Evolutionary conservation across 2,888 invertebrate genomes (phyloP), one percentile per base, ranked within the genome.

Genomic region (Leistus spinibarbis): DNA sequence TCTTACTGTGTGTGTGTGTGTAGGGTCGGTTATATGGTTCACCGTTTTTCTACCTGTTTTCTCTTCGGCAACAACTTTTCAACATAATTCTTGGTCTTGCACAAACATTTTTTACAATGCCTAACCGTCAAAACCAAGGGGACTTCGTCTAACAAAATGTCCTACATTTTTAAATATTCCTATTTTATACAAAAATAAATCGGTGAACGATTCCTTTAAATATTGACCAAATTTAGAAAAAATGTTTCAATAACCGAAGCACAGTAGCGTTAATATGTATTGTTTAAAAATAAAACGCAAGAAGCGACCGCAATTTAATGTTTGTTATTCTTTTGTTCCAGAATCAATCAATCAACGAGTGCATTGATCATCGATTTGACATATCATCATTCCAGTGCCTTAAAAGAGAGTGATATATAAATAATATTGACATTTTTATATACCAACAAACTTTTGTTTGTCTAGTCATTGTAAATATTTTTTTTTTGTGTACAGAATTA

Each of bases 311-410:
- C n/a, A n/a, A n/a, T n/a, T n/a, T n/a, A n/a, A n/a, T n/a, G n/a
- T 67, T 72, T 79, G 78, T 76, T 77, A 74, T 78, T 76, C 78
- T 78, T 78, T 78, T 79, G 78, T 80, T 80, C 76, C 80, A 80
- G 80, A 80, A 79, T 78, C 79, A 76, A 78, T 77, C 79, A 79
- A 76, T 80, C 79, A 71, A 40, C 76, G 54, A 67, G 76, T 76
- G 62, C 66, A 76, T 77, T 78, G 76, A 76, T 78, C 78, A 78
- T 77, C 77, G 22, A 60, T 62, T 57, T 24, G 65, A 56, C 56
- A 56, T 72, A 71, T 72, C 60, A 57, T 53, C n/a, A 20, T 60
- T 78, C 79, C 80, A 82, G 84, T 84, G 84, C 85, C 84, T 85
- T 84, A 40, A 40, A 40, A 7, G 40, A 40, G 40, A 10, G 40